A percentile compares a stretch with the other conserved stretches of the same genome.
These are phyloP conservation scores for Dynastes hyllus DNA, from an alignment of 2,888 invertebrate species.

Conservation along the genomic window DNA sequence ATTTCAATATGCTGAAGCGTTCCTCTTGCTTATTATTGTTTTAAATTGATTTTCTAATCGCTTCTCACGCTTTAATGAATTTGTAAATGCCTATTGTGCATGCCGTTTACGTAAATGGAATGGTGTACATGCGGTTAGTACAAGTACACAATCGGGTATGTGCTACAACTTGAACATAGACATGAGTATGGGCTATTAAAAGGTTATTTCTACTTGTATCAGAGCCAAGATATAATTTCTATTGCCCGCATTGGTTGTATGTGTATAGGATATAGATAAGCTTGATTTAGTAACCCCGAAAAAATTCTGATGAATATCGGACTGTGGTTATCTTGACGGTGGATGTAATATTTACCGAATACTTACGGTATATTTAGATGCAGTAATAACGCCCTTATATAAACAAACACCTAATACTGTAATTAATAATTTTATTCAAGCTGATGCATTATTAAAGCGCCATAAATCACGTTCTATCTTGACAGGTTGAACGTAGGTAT, in stretches of 20 bases:
- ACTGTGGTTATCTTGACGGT: too few species aligned
- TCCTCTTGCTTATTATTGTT: constrained; percentile 17
- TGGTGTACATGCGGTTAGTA: not conserved
- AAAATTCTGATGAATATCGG: too few species aligned
- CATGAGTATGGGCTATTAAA: not conserved
- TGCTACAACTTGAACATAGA: not conserved
- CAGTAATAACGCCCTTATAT: not conserved
- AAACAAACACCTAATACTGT: not conserved
- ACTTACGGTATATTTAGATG: too few species aligned
- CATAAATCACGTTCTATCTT: constrained; percentile 41
- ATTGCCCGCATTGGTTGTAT: too few species aligned
- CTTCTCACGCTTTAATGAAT: constrained; percentile 25
- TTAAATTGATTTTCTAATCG: constrained; percentile 33
- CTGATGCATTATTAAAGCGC: constrained; percentile 34
- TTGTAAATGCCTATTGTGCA: constrained; percentile 6
- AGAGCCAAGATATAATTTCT: too few species aligned
- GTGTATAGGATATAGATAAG: too few species aligned
- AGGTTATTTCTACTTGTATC: too few species aligned
- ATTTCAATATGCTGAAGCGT: constrained; percentile 12
- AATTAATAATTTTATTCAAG: constrained; percentile 35
- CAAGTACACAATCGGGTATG: too few species aligned
- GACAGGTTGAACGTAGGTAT: constrained; percentile 22
- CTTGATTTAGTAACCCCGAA: too few species aligned
- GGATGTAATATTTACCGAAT: too few species aligned
- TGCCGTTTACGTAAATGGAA: constrained; percentile 24